Conservation (phyloP, 2,797 vertebrate species). For the Neomorphus geoffroyi region DNA sequence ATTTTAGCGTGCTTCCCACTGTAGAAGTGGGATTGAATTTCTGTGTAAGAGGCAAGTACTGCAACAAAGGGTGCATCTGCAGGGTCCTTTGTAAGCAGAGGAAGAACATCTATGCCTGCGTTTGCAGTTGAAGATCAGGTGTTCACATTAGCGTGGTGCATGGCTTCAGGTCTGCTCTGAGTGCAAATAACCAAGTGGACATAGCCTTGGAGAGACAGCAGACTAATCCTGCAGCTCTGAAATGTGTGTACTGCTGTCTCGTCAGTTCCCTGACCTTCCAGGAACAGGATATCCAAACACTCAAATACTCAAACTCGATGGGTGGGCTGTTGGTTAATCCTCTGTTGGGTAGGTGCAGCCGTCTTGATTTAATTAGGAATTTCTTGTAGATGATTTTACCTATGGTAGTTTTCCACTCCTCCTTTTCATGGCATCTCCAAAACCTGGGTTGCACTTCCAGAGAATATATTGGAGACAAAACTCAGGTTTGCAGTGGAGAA, state of each 20-base stretch:
- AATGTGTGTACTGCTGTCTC: background rate
- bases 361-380: background rate
- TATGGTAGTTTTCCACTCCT: background rate
- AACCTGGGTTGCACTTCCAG: background rate
- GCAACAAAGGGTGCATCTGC: background rate
- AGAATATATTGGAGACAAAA: background rate
- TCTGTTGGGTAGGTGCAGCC: background rate
- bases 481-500: background rate
- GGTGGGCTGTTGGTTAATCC: background rate
- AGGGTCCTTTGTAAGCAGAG: background rate
- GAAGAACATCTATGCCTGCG: background rate
- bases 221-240: background rate
- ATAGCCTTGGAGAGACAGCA: background rate
- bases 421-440: background rate
- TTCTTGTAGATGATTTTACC: background rate
- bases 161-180: background rate
- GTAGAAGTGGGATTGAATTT: background rate
- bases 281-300: background rate
- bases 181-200: background rate
- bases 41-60: background rate
- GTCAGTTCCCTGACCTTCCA: background rate
- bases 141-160: background rate
- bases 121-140: background rate
- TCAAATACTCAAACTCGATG: background rate
- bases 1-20: background rate